Percentiles rank a stretch among this genome's conserved stretches.
Evolutionary conservation across 2,888 invertebrate genomes (phyloP).

Genomic region (Folsomia candida): DNA sequence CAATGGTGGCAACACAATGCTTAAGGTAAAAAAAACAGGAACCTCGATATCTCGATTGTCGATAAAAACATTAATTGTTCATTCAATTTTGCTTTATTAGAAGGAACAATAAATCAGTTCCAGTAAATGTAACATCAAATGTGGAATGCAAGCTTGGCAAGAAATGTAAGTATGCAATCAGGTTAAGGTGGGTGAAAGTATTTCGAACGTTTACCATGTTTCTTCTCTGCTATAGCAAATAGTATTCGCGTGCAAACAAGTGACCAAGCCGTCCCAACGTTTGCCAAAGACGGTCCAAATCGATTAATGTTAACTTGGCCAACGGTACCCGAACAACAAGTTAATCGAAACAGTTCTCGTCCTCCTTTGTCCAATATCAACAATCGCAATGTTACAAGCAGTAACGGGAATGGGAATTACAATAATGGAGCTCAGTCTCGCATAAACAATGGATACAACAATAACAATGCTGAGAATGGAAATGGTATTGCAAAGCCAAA

Average conservation of each 20-base stretch:
- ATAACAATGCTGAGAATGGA: constrained; percentile 23
- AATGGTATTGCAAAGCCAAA: constrained; percentile 22
- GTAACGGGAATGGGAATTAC: constrained; percentile 31
- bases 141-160: constrained; percentile 81
- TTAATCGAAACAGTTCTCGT: constrained; percentile 11
- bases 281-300: constrained; percentile 49
- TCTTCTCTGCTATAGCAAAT: too few species aligned
- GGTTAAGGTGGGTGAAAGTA: too few species aligned
- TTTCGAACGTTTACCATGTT: too few species aligned
- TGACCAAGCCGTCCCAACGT: constrained; percentile 43
- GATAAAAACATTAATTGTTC: too few species aligned
- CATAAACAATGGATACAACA: constrained; percentile 32
- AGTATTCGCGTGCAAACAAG: constrained; percentile 59
- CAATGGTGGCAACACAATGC: constrained; percentile 45
- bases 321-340: constrained; percentile 20
- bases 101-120: constrained; percentile 68
- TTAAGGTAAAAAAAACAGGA: constrained; percentile 42
- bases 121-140: constrained; percentile 67
- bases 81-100: too few species aligned
- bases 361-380: constrained; percentile 22
- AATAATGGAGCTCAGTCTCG: constrained; percentile 3
- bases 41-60: too few species aligned
- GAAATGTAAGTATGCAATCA: too few species aligned
- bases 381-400: constrained; percentile 33
- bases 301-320: constrained; percentile 48